Evolutionary conservation across 2,797 vertebrate genomes (phyloP), one percentile per base, ranked within the genome.

Genomic region (Halcyon chelicuti): DNA sequence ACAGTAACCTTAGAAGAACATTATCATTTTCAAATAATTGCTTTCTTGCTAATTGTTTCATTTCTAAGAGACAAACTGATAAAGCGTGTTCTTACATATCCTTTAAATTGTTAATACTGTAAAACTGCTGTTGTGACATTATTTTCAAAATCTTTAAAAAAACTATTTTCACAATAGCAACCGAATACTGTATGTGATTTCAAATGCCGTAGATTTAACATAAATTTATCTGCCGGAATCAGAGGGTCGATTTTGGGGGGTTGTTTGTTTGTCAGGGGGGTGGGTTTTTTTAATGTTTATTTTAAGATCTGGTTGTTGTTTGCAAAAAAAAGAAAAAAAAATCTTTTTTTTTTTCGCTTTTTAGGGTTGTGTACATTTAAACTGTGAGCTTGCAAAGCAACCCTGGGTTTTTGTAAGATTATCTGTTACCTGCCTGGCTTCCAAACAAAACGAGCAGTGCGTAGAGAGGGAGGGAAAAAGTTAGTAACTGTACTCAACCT

Each of bases 351-450:
- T 75, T 78, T 86, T 80, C 31, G 42, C 15, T 65, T 80, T 33
- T 82, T 90, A 14, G 9, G 31, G 39, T 35, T 94, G 25, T 52
- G 31, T 51, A 57, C 42, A 81, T 95, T 91, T 89, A 95, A 94
- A 80, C 28, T 67, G 47, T 40, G 77, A 31, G 31, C 89, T 84
- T 93, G 40, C 71, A 85, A 94, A 93, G 61, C 49, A 86, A 9
- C 44, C 39, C 23, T 22, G 57, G 20, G 35, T 58, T 96, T 93
- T 95, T 87, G 35, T 71, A 79, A 86, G 86, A 79, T 94, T 85
- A 74, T 96, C 88, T 96, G 87, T 97, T 96, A 92, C 96, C 94
- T 95, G 91, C 82, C 55, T 96, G 62, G 61, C 74, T 96, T 97
- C 55, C 66, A 60, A 90, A 94, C 46, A 94, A 95, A 96, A 75